Evolutionary conservation across 2,797 vertebrate species (phyloP), one percentile per base, ranked within the genome.

Genomic region (Trichosurus vulpecula): DNA sequence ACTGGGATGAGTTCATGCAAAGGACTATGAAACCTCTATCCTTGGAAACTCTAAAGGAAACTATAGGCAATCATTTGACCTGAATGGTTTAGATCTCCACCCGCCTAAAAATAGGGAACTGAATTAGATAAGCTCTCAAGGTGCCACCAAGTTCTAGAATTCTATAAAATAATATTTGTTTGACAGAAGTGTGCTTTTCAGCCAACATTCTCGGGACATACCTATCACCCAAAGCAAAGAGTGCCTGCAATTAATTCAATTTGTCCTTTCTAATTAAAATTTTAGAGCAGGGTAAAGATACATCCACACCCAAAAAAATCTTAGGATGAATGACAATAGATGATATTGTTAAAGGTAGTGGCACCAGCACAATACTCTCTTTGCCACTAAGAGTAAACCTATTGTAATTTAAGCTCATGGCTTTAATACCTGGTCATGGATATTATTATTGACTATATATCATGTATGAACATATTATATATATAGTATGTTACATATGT

Each of bases 91-190:
- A 91, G 0, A 1, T 31, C 9, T 81, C 47, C 4, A 90, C 90
- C 61, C 61, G 4, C 51, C 52, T 93, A 89, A 92, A 93, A 95
- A 91, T 51, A 35, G 92, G 94, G 95, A 56, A 52, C 57, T 29
- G 13, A 54, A 93, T 92, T 14, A 90, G 51, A 93, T 66, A 41
- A n/a, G 61, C 92, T 94, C 31, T 93, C 35, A 93, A 93, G 52
- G 41, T 92, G 58, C 25, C 5, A 47, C 35, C 90, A 51, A 90
- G 25, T 87, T 6, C 16, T 92, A 81, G 11, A 81, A 90, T 95
- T 96, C 66, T 92, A 93, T 94, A 87, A 96, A 96, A 93, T 92
- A 57, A 94, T 89, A 1, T 56, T 53, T 29, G 92, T 54, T 52
- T 54, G 11, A 41, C 61, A 41, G 61, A 74, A 41, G 35, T 22